Evolutionary conservation across 2,113 vertebrate genomes (phyloP), one percentile per base, ranked within the genome.

Genomic region (Phoenicopterus ruber): DNA sequence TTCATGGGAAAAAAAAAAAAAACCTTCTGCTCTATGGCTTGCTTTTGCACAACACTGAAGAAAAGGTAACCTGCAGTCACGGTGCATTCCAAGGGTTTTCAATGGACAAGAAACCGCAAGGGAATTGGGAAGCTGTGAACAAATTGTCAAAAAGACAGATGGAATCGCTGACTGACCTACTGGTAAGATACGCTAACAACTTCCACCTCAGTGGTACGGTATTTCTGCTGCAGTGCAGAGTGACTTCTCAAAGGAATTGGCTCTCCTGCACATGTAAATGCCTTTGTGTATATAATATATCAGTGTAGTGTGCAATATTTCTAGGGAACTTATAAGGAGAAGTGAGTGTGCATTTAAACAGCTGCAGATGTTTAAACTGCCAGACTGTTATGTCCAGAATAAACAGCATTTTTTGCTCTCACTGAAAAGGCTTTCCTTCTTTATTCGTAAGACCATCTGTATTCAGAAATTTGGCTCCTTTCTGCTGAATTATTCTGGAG

Each of bases 131-230:
- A 94, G 62, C 91, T 94, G 88, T 96, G 92, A 95, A 88, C 63
- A 92, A 93, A 97, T 95, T 91, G 95, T 95, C 93, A 93, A 86
- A 95, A 95, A 97, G 91, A 93, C 91, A 86, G 89, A 86, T 85
- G 93, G 89, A 83, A 82, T 89, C 29, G 10, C 89, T 84, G 87
- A 65, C 88, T 95, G 94, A 90, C 89, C 81, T 88, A 70, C 89
- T 88, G 70, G 79, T 97, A 92, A 87, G 89, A 81, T 82, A 88
- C 25, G 7, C 82, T 83, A 73, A 93, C 82, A 96, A 71, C 89
- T 97, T 95, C 83, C 80, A 82, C 46, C 92, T 71, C 59, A 76
- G 62, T 65, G 88, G 44, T 84, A 65, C 0, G 1, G 65, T 85
- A 24, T 88, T 96, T 89, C 44, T 84, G 72, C 91, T 93, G 91